Percentiles rank a stretch among this genome's conserved stretches.
These are phyloP conservation scores for Andinoacara biseriatus DNA, from an alignment of 2,113 vertebrate species.

Conservation along the genomic window DNA sequence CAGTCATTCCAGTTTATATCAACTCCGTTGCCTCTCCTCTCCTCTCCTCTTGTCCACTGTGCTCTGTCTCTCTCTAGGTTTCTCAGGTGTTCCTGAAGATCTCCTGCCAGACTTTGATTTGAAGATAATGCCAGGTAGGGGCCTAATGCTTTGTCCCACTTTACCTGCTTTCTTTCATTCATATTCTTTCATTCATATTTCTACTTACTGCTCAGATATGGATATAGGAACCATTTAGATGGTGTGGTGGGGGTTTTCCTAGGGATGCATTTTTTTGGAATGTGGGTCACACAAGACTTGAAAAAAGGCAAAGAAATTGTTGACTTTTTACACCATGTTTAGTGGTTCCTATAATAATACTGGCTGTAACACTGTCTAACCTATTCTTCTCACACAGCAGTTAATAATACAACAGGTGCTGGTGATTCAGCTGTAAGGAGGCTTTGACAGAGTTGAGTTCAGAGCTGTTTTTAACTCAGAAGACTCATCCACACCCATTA, in stretches of 20 bases:
- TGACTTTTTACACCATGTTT: background rate
- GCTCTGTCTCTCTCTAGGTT: conserved; percentile 85
- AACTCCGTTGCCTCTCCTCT: conserved; percentile 13
- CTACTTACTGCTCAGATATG: conserved; percentile 22
- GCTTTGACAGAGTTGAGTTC: background rate
- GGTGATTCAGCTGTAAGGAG: conserved; percentile 9
- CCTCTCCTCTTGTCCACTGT: conserved; percentile 42
- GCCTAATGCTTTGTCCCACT: conserved; percentile 63
- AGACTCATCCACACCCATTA: conserved; percentile 26
- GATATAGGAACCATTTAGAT: background rate
- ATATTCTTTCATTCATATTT: no score
- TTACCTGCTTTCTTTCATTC: conserved; percentile 46
- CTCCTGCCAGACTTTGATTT: conserved; percentile 96
- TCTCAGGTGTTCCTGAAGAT: conserved; percentile 94
- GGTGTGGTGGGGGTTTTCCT: background rate
- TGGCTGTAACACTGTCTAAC: background rate
- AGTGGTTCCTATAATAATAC: conserved; percentile 1
- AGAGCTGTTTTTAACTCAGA: background rate
- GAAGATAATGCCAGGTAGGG: conserved; percentile 99
- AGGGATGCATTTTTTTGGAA: no score
- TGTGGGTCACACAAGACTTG: no score
- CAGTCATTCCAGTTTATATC: conserved; percentile 41
- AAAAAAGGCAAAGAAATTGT: no score
- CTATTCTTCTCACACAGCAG: background rate
- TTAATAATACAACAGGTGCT: background rate